phyloP scores from a whole-genome alignment of 1,140 invertebrate genomes.

The Prorops nasuta region DNA sequence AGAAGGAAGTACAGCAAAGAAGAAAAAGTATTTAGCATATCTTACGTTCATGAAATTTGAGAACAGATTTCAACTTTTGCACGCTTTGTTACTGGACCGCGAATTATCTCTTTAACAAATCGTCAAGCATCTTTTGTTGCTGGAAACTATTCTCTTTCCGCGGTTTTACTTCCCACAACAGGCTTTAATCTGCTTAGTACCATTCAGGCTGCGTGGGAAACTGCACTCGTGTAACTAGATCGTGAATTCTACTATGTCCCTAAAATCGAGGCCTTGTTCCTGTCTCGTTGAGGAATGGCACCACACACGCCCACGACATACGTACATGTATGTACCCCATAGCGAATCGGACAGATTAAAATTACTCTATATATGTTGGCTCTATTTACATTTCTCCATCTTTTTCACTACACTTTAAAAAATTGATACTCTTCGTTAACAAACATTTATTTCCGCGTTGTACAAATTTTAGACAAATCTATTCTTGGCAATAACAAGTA shows the following conservation, averaged over 20 bases:
- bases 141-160: slow-evolving; percentile 25
- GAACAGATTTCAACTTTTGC: no score
- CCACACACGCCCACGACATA: slow-evolving; percentile 26
- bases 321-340: no score
- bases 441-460: no score
- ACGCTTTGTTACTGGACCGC: neutral
- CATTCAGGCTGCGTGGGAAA: slow-evolving; percentile 38
- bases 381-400: no score
- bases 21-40: neutral
- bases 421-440: no score
- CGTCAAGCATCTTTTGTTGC: slow-evolving; percentile 20
- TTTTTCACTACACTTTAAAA: no score
- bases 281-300: slow-evolving; percentile 26
- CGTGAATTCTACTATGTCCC: slow-evolving; percentile 34
- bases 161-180: slow-evolving; percentile 27
- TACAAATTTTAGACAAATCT: no score
- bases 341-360: no score
- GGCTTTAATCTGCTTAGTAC: slow-evolving; percentile 39
- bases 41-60: no score
- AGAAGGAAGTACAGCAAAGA: neutral
- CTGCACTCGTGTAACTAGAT: slow-evolving; percentile 34
- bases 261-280: slow-evolving; percentile 30
- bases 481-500: no score
- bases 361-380: no score
- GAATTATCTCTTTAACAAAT: slow-evolving; percentile 17